Evolutionary conservation across 2,113 vertebrate species (phyloP).

Genomic region (Eublepharis macularius): DNA sequence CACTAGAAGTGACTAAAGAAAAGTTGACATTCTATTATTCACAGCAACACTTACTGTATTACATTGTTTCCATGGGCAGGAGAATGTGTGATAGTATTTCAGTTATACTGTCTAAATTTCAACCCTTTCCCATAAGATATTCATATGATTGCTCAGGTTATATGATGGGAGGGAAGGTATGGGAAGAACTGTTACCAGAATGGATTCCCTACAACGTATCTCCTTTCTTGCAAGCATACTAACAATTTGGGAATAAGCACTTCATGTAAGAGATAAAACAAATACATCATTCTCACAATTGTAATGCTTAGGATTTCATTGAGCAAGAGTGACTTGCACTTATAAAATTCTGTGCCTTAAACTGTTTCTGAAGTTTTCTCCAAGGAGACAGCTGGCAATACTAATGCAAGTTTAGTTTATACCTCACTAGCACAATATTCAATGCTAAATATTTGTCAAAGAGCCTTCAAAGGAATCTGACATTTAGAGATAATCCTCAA

Average conservation of each 20-base stretch:
- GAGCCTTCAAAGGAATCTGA: constrained; percentile 23
- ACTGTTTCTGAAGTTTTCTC: constrained; percentile 12
- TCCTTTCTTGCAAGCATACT: not conserved
- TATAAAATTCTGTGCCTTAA: not conserved
- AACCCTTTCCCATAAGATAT: no score
- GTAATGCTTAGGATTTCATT: constrained; percentile 1
- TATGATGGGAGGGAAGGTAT: no score
- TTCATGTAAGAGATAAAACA: not conserved
- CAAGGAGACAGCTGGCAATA: not conserved
- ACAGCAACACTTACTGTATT: not conserved
- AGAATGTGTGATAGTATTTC: not conserved
- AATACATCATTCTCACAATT: not conserved
- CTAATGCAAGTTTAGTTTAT: constrained; percentile 12
- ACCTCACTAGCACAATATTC: not conserved
- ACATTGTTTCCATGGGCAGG: not conserved
- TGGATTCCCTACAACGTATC: not conserved
- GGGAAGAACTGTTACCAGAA: not conserved
- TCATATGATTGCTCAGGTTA: not conserved
- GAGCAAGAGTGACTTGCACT: not conserved
- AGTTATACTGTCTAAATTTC: not conserved
- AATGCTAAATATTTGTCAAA: not conserved
- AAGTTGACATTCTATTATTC: not conserved
- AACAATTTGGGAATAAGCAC: not conserved
- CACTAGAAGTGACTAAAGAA: not conserved
- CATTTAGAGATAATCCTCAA: constrained; percentile 16